Base-by-base conservation (phyloP, 2,888 invertebrate genomes). In the Anthrax anthrax region DNA sequence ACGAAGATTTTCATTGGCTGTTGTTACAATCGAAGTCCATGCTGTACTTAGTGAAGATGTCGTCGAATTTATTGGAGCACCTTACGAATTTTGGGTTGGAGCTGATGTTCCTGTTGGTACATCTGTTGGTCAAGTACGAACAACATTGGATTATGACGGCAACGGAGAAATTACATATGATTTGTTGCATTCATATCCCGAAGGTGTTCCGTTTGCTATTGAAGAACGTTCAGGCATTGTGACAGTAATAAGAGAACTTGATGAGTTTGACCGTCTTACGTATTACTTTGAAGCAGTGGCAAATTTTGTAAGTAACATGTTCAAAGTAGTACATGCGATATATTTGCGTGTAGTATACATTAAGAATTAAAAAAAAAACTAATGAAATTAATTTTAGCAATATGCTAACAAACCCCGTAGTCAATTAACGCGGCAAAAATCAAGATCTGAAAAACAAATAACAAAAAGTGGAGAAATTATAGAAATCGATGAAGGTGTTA, bases 141-240 rank as follows among this genome's bases (percentile, higher is more conserved):
- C 86, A 2, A 83, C 80, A 27, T 78, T 85, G 46, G 78, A 78
- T 4, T 75, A 80, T 56, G 78, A 81, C 46, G 77, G 74, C 43
- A 76, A 75, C 51, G 77, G 76, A 42, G 74, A 67, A 37, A 63
- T 69, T 2, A 75, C 84, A 52, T 89, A 85, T 59, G 88, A 89
- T 65, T 70, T 89, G 4, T 65, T 89, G 43, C 89, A 89, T 63
- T 81, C 84, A 53, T 89, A 89, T 60, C 80, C 87, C 56, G 88
- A 88, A 69, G 88, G 87, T 76, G 89, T 89, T n/a, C 91, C 91
- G 5, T 90, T 91, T 66, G 89, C 86, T 4, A 86, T 91, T 19
- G 90, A 90, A 69, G 88, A 90, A 62, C 73, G 80, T 50, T 84
- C 87, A 3, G 91, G 91, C 5, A 84, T 86, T 1, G 87, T 91